Percentiles rank a stretch among this genome's conserved stretches.
Conservation (phyloP, 2,113 vertebrate species). For the Elanus axillaris region DNA sequence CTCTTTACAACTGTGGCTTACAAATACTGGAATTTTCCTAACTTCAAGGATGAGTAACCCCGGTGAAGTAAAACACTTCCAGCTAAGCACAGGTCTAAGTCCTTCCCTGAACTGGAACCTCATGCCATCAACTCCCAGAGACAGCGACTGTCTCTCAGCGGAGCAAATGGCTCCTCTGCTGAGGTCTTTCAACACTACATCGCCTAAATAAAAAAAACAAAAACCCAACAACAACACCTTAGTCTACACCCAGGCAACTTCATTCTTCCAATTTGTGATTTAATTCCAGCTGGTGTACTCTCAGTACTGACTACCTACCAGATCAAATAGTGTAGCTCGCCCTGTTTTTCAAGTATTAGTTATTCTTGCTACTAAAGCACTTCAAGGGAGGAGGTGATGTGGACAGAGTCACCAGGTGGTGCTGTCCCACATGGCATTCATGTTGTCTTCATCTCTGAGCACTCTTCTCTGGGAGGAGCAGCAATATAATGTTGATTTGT, state of each 20-base stretch:
- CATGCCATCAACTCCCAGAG: neutral
- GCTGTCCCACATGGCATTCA: neutral
- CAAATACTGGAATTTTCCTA: neutral
- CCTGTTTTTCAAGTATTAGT: neutral
- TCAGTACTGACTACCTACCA: neutral
- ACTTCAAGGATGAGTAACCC: neutral
- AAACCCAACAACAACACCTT: neutral
- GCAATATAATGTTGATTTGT: neutral
- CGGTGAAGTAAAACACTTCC: neutral
- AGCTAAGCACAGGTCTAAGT: neutral
- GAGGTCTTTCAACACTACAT: neutral
- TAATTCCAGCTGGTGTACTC: neutral
- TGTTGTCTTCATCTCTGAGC: neutral
- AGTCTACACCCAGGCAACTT: neutral
- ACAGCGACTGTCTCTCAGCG: neutral
- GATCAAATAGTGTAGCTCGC: neutral
- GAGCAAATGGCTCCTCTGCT: neutral
- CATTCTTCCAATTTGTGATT: neutral
- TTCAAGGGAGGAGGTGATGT: neutral
- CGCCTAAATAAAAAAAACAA: neutral
- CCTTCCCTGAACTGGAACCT: neutral
- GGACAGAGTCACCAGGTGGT: slow-evolving; percentile 16
- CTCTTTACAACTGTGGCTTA: neutral
- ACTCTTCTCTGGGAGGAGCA: neutral
- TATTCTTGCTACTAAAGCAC: neutral